Evolutionary conservation across 1,140 invertebrate genomes (phyloP).

Genomic region (Bombus vancouverensis): DNA sequence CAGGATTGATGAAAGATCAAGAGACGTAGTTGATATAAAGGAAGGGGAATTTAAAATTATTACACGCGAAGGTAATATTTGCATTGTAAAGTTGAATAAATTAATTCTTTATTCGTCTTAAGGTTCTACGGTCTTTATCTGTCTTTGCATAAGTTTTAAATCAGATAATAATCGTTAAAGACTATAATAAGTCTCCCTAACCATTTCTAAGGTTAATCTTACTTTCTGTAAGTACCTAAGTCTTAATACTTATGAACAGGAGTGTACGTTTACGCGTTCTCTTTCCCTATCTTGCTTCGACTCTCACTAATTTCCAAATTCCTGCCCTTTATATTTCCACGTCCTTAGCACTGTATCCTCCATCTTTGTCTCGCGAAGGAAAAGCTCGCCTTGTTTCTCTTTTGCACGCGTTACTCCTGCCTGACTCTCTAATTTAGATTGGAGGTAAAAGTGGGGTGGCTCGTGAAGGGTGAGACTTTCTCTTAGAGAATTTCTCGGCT

Average conservation of each 20-base stretch:
- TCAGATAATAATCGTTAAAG: no score
- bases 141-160: no score
- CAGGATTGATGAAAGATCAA: no score
- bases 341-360: not conserved
- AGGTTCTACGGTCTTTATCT: no score
- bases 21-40: no score
- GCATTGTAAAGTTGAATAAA: no score
- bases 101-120: no score
- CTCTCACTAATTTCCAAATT: conserved; percentile 63
- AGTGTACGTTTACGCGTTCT: not conserved
- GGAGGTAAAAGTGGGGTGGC: not conserved
- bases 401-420: conserved; percentile 17
- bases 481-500: conserved; percentile 57
- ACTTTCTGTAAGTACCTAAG: no score
- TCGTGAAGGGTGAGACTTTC: not conserved
- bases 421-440: conserved; percentile 69
- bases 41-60: no score
- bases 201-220: no score
- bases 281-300: not conserved
- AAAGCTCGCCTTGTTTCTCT: not conserved
- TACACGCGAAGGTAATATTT: no score
- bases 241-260: not conserved
- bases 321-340: not conserved
- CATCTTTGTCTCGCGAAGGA: not conserved
- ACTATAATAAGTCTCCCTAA: no score